Percentiles rank a stretch among this genome's conserved stretches.
phyloP scores from a whole-genome alignment of 2,113 vertebrate species.

The Sturnus vulgaris region DNA sequence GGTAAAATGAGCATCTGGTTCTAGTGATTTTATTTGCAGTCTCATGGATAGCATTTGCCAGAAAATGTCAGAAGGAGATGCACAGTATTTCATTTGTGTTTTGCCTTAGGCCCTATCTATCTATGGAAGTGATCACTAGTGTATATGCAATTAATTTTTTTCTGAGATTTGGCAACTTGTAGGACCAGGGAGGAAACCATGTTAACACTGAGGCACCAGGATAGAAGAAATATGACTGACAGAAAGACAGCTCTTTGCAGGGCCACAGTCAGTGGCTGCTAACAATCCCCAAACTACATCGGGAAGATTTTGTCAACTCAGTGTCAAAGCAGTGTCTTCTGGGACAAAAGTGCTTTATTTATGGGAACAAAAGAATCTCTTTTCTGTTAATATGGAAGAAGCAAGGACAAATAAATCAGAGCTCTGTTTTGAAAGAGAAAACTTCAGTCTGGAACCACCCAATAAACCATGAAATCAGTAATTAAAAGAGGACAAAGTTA shows the following conservation, averaged over 20 bases:
- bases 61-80: slow-evolving; percentile 35
- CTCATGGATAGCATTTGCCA: slow-evolving; percentile 8
- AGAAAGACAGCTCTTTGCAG: not conserved
- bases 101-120: slow-evolving; percentile 33
- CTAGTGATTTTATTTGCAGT: slow-evolving; percentile 42
- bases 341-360: not conserved
- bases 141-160: slow-evolving; percentile 39
- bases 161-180: slow-evolving; percentile 31
- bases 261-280: not conserved
- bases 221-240: not conserved
- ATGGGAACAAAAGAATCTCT: not conserved
- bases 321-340: not conserved
- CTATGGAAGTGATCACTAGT: slow-evolving; percentile 37
- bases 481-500: not conserved
- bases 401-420: not conserved
- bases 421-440: not conserved
- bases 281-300: not conserved
- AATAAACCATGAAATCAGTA: not conserved
- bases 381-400: not conserved
- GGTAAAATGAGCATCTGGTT: slow-evolving; percentile 31
- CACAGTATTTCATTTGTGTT: slow-evolving; percentile 22
- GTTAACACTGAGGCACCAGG: not conserved
- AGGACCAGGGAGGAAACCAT: not conserved
- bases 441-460: not conserved
- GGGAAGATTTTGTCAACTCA: not conserved